Percentiles rank a stretch among this genome's conserved stretches.
Evolutionary conservation across 2,888 invertebrate genomes (phyloP).

Genomic region (Yponomeuta evonymella): DNA sequence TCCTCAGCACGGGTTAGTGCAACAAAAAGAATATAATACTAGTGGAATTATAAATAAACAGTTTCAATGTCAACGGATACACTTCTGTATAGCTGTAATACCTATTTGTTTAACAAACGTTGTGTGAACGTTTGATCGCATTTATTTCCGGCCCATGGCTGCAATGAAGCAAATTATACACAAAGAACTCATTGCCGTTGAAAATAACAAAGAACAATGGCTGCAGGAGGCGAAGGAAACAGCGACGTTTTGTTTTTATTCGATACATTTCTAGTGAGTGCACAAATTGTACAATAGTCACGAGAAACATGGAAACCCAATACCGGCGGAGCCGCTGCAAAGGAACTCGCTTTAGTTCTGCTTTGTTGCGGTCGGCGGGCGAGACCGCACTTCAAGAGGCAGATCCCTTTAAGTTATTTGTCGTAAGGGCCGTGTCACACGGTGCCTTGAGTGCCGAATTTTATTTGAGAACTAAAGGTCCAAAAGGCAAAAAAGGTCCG

Average conservation of each 20-base stretch:
- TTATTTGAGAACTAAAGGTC: no score
- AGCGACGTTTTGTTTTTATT: neutral
- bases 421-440: no score
- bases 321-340: neutral
- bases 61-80: neutral
- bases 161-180: neutral
- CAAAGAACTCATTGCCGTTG: neutral
- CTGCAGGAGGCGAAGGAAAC: neutral
- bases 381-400: neutral
- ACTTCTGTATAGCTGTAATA: neutral
- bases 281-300: neutral
- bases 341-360: neutral
- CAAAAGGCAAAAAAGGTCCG: no score
- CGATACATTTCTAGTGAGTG: neutral
- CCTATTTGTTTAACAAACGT: neutral
- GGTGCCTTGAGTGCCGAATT: no score
- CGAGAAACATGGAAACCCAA: constrained; percentile 5
- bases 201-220: neutral
- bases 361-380: neutral
- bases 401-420: neutral
- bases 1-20: no score
- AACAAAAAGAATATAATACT: no score
- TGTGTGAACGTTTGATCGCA: neutral
- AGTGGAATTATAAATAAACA: no score
- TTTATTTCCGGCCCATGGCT: neutral